These are phyloP conservation scores for Siderastrea siderea DNA, from an alignment of 92 coral and sea anemone species.

Conservation along the genomic window DNA sequence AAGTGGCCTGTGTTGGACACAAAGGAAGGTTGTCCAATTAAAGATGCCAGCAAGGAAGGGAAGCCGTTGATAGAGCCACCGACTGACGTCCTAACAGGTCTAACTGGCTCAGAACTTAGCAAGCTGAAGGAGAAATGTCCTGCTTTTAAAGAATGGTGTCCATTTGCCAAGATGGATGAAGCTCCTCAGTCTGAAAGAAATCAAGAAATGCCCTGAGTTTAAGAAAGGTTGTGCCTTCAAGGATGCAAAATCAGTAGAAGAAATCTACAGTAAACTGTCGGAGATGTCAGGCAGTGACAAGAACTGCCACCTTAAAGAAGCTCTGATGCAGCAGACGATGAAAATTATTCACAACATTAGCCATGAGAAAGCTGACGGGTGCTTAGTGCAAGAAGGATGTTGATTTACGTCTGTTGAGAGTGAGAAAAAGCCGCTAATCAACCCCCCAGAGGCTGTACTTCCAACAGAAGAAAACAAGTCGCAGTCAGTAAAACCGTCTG, in stretches of 20 bases:
- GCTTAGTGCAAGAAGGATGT: slow-evolving; percentile 92
- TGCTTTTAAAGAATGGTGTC: slow-evolving; percentile 95
- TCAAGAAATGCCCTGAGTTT: slow-evolving; percentile 95
- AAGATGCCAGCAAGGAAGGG: slow-evolving; percentile 81
- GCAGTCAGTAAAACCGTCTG: not conserved
- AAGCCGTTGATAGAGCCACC: slow-evolving; percentile 82
- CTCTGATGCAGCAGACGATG: slow-evolving; percentile 86
- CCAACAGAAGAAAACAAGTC: slow-evolving; percentile 49
- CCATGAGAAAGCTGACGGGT: slow-evolving; percentile 82
- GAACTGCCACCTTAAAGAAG: slow-evolving; percentile 76
- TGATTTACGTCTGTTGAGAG: slow-evolving; percentile 87
- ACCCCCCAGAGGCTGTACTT: slow-evolving; percentile 64
- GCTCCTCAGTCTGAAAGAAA: slow-evolving; percentile 73
- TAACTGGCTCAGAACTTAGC: slow-evolving; percentile 75
- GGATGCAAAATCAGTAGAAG: slow-evolving; percentile 83
- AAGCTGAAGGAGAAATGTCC: slow-evolving; percentile 91
- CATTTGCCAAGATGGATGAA: slow-evolving; percentile 84
- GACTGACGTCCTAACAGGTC: slow-evolving; percentile 53
- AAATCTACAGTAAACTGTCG: slow-evolving; percentile 81
- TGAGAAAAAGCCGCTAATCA: slow-evolving; percentile 83
- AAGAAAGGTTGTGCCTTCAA: slow-evolving; percentile 96
- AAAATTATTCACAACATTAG: slow-evolving; percentile 86
- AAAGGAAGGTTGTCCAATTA: slow-evolving; percentile 86
- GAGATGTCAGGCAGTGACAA: slow-evolving; percentile 85
- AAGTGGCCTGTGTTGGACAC: slow-evolving; percentile 86